Base-by-base conservation (phyloP, 2,888 invertebrate species). In the Cantharis flavilabris region DNA sequence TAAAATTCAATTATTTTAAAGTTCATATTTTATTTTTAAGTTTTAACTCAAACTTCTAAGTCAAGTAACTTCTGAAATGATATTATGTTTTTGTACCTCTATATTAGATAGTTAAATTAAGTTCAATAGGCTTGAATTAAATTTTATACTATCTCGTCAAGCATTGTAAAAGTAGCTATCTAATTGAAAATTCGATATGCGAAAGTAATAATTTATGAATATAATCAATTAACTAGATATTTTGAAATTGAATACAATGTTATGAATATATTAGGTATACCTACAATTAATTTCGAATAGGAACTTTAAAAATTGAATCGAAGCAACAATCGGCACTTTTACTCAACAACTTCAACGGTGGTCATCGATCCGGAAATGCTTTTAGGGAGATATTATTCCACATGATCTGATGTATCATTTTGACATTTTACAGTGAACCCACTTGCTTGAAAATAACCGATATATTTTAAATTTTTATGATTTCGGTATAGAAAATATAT, bases 281-380 rank as follows among this genome's bases (percentile, higher is more conserved):
- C 30, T 49, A 49, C 3, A 3, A 16, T 16, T 16, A 5, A 49
- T 49, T 23, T 20, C 28, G 11, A 69, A 75, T 65, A 67, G 64
- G 65, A 83, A 80, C 81, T 81, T 80, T 81, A 83, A 83, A 84
- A 84, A 85, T 84, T 83, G 84, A 85, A 84, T 84, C 81, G 84
- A 83, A 80, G 80, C 83, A 83, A 82, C 83, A 83, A 82, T 80
- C 81, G 81, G 80, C 82, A 79, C 82, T 83, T 84, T 82, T 80
- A 80, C 72, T 74, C 76, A n/a, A 73, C 72, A 75, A 74, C 76
- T 74, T 70, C 69, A 73, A 79, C 76, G 77, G 72, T 78, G 78
- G 80, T 80, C 83, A 84, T 80, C 84, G 86, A 86, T 85, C 85
- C 84, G 84, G 85, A 86, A 86, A 86, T 85, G 86, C 86, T 86